Percentiles rank a stretch among this genome's conserved stretches.
Conservation (phyloP, 30 jellyfish, hydroid and myxozoan genomes). For the Nemopilema nomurai region DNA sequence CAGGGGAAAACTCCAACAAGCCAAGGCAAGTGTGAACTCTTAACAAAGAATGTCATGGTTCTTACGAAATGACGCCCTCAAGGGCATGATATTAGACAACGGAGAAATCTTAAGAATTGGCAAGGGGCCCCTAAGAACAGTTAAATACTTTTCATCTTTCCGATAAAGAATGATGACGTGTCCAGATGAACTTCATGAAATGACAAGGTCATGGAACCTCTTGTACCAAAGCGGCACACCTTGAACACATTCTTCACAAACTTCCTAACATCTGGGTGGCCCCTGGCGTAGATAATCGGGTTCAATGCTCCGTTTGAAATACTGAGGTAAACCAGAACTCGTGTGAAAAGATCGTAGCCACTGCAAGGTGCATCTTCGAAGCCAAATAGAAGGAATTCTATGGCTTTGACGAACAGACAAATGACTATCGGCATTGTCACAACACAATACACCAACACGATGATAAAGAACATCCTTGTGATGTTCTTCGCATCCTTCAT, state of each 20-base stretch:
- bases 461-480: background rate
- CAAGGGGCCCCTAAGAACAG: too few relatives aligned
- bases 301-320: background rate
- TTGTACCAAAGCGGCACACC: background rate
- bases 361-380: background rate
- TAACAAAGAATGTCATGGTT: too few relatives aligned
- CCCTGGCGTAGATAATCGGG: background rate
- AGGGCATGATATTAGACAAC: too few relatives aligned
- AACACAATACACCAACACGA: background rate
- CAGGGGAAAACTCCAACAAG: too few relatives aligned
- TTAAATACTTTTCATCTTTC: too few relatives aligned
- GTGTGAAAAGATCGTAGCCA: background rate
- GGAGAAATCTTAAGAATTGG: too few relatives aligned
- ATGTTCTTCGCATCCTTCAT: background rate
- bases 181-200: background rate
- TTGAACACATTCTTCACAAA: background rate
- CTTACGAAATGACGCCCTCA: too few relatives aligned
- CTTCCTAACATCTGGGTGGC: background rate
- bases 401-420: background rate
- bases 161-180: too few relatives aligned
- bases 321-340: background rate
- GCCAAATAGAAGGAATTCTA: background rate
- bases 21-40: too few relatives aligned
- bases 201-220: background rate
- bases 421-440: background rate